These are phyloP conservation scores for Hoplodrina blanda DNA, from an alignment of 2,888 invertebrate species.

Conservation along the genomic window DNA sequence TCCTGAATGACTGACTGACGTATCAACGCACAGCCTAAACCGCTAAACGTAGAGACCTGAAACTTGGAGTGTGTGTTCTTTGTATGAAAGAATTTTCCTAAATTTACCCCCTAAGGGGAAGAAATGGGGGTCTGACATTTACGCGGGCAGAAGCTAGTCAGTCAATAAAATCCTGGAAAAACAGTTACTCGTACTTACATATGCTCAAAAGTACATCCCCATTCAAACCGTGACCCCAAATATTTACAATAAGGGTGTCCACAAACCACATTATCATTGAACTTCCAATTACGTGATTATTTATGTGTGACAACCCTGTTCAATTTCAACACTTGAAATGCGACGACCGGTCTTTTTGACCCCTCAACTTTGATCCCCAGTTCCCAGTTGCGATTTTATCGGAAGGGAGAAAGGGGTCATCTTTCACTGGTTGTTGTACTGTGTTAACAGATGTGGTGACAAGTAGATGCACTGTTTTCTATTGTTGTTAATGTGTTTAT, in stretches of 20 bases:
- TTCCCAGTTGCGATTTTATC: constrained; percentile 24
- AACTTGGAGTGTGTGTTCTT: too few species aligned
- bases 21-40: too few species aligned
- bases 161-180: not conserved
- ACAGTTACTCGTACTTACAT: constrained; percentile 68
- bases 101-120: too few species aligned
- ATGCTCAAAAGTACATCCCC: constrained; percentile 54
- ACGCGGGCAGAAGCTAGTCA: too few species aligned
- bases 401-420: constrained; percentile 48
- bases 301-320: constrained; percentile 79
- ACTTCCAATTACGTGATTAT: constrained; percentile 87
- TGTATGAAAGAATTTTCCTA: too few species aligned
- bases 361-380: constrained; percentile 40
- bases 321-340: constrained; percentile 70
- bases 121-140: too few species aligned
- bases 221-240: constrained; percentile 57
- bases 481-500: constrained; percentile 74
- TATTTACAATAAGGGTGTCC: constrained; percentile 65
- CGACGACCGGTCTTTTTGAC: constrained; percentile 62
- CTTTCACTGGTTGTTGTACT: constrained; percentile 58
- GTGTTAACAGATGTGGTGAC: constrained; percentile 78
- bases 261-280: constrained; percentile 77
- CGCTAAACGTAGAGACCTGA: too few species aligned
- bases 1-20: too few species aligned
- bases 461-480: constrained; percentile 62